phyloP scores from a whole-genome alignment of 2,888 invertebrate genomes.

The Phytoseiulus persimilis region DNA sequence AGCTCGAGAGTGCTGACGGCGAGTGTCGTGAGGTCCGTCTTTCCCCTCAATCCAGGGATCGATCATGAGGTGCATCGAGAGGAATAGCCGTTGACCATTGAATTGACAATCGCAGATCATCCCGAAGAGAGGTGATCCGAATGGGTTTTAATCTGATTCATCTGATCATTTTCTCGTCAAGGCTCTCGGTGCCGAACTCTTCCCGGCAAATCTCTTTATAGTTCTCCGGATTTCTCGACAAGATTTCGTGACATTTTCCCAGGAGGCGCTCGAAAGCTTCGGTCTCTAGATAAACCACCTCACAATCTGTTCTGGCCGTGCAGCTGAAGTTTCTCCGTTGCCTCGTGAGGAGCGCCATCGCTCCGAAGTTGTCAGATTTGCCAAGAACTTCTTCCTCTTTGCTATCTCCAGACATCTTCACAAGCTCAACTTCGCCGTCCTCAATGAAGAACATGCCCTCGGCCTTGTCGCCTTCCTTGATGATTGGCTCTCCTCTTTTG shows the following conservation, averaged over 20 bases:
- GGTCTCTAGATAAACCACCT: slow-evolving; percentile 64
- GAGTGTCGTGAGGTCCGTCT: too few species aligned
- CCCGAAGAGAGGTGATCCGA: slow-evolving; percentile 43
- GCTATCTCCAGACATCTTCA: too few species aligned
- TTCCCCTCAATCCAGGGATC: too few species aligned
- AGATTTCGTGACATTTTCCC: slow-evolving; percentile 95
- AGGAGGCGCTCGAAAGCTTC: slow-evolving; percentile 93
- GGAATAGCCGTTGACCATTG: too few species aligned
- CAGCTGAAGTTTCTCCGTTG: not conserved
- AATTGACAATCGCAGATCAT: too few species aligned
- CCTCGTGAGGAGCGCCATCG: not conserved
- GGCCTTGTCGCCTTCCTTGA: slow-evolving; percentile 49
- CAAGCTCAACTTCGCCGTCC: not conserved
- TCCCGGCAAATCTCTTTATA: not conserved
- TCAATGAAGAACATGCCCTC: slow-evolving; percentile 52
- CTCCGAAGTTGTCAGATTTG: not conserved
- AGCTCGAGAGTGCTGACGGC: too few species aligned
- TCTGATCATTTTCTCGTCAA: slow-evolving; percentile 44
- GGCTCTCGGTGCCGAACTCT: not conserved
- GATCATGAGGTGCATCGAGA: too few species aligned
- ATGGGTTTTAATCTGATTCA: slow-evolving; percentile 37
- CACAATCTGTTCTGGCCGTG: not conserved
- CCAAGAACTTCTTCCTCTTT: not conserved
- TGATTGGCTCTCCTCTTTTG: slow-evolving; percentile 49
- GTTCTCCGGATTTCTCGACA: slow-evolving; percentile 63